Conservation (phyloP, 2,113 vertebrate genomes). For the Tretioscincus oriximinensis region DNA sequence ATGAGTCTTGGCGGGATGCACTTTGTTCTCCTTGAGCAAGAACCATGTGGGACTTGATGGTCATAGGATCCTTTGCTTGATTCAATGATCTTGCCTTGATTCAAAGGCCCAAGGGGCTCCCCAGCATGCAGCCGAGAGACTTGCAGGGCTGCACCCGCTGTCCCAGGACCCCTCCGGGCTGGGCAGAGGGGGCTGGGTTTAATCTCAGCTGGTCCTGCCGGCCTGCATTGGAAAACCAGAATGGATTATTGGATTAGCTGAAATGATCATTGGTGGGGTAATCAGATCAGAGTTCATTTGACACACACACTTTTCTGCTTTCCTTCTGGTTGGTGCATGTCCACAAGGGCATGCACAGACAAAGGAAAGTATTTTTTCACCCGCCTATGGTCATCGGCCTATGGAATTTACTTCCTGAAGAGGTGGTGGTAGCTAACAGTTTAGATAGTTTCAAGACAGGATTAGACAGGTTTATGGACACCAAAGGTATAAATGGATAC, state of each 20-base stretch:
- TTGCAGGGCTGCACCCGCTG: background rate
- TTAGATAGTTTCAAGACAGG: no score
- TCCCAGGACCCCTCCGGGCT: background rate
- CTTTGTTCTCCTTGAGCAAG: background rate
- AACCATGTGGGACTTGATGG: no score
- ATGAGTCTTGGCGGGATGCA: slow-evolving; percentile 21
- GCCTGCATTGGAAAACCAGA: accelerated
- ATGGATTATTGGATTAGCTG: background rate
- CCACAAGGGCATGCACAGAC: background rate
- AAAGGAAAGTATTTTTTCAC: no score
- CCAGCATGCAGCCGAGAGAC: background rate
- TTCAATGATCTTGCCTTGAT: background rate
- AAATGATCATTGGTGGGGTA: background rate
- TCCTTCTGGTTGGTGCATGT: background rate
- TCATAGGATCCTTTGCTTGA: no score
- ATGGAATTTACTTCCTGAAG: no score
- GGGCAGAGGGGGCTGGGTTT: background rate
- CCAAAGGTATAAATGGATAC: no score
- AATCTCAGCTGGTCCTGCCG: background rate
- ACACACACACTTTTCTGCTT: background rate
- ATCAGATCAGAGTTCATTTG: background rate
- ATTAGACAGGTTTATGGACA: no score
- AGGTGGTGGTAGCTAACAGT: no score
- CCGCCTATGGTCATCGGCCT: no score
- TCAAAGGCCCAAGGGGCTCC: background rate